A percentile compares a stretch with the other conserved stretches of the same genome.
Evolutionary conservation across 2,888 invertebrate genomes (phyloP).

Genomic region (Petrolisthes cinctipes): DNA sequence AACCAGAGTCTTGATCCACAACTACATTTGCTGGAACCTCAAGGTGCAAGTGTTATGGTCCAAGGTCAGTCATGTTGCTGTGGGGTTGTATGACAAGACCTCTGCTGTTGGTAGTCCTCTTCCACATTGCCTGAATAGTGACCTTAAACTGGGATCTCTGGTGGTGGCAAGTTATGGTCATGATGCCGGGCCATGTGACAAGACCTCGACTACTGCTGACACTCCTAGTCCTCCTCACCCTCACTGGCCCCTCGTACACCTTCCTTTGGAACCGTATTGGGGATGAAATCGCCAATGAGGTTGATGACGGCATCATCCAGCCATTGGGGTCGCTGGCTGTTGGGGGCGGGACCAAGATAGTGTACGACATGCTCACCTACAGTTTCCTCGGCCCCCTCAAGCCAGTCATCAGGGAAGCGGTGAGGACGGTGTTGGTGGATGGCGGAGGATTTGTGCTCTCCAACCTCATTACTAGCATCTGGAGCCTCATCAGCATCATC

Average conservation of each 20-base stretch:
- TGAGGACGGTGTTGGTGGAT: background rate
- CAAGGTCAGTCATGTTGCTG: too few relatives aligned
- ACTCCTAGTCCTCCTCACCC: background rate
- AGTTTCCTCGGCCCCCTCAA: conserved; percentile 16
- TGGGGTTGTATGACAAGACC: too few relatives aligned
- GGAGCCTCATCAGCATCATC: background rate
- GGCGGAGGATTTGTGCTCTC: background rate
- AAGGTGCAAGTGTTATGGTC: too few relatives aligned
- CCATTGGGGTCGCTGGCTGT: background rate
- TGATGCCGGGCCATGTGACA: background rate
- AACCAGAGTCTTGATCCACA: too few relatives aligned
- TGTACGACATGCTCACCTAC: conserved; percentile 21
- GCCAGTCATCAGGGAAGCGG: background rate
- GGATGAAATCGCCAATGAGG: background rate
- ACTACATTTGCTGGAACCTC: too few relatives aligned
- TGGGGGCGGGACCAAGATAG: conserved; percentile 7
- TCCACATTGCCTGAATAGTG: too few relatives aligned
- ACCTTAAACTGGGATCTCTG: too few relatives aligned
- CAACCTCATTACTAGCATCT: background rate
- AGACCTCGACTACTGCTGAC: background rate
- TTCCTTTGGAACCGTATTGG: background rate
- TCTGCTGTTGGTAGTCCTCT: too few relatives aligned
- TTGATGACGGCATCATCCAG: background rate
- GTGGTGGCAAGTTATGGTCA: background rate
- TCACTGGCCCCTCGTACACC: background rate